phyloP scores from a whole-genome alignment of 2,113 vertebrate species.

The Cisticola juncidis region DNA sequence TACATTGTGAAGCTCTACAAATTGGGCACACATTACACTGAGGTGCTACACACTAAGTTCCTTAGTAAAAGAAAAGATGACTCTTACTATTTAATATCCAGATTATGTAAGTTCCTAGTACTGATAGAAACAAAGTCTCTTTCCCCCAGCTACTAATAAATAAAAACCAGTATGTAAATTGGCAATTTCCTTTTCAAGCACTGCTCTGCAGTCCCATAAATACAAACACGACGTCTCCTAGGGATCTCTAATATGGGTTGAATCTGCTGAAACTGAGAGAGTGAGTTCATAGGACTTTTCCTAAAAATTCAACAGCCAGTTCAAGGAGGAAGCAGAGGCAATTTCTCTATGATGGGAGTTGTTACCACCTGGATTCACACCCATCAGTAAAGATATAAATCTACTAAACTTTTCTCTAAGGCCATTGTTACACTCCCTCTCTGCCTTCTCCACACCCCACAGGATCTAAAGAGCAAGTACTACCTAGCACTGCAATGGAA shows the following conservation, averaged over 20 bases:
- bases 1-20: neutral
- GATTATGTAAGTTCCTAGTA: neutral
- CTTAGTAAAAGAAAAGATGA: neutral
- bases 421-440: neutral
- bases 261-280: neutral
- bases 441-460: rapidly evolving
- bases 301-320: neutral
- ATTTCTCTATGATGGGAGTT: neutral
- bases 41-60: neutral
- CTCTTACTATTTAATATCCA: neutral
- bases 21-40: neutral
- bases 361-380: neutral
- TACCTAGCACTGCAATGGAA: neutral
- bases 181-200: neutral
- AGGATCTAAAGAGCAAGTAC: neutral
- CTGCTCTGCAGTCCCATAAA: neutral
- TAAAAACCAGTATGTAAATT: neutral
- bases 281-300: neutral
- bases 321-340: neutral
- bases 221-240: neutral
- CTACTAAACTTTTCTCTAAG: neutral
- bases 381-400: neutral
- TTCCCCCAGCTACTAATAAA: neutral
- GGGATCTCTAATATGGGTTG: neutral
- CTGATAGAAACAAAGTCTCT: neutral